phyloP scores from a whole-genome alignment of 2,113 vertebrate genomes.

The Xyliphius kryptos region DNA sequence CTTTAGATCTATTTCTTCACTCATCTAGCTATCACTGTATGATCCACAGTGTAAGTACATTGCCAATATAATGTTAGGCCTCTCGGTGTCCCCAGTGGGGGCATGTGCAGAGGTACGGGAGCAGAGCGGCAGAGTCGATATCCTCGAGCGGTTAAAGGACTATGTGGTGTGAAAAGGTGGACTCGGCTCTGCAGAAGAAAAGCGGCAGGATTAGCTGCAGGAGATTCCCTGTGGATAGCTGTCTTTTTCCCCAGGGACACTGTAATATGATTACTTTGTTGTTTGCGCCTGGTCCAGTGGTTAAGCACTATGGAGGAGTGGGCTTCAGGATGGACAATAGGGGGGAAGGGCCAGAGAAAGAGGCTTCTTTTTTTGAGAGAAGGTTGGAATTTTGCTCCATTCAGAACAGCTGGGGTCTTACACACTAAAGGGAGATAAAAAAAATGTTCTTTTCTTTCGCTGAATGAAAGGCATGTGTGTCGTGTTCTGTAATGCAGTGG shows the following conservation, averaged over 20 bases:
- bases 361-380: constrained; percentile 39
- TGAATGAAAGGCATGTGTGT: constrained; percentile 52
- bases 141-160: constrained; percentile 41
- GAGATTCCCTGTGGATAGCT: constrained; percentile 57
- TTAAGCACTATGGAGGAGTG: constrained; percentile 62
- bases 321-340: constrained; percentile 51
- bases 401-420: constrained; percentile 48
- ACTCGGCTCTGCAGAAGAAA: constrained; percentile 31
- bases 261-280: constrained; percentile 74
- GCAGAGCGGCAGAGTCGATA: constrained; percentile 27
- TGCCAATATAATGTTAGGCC: constrained; percentile 17
- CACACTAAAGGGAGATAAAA: constrained; percentile 22
- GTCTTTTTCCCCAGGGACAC: constrained; percentile 60
- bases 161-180: constrained; percentile 37
- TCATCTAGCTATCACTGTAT: not conserved
- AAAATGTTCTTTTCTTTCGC: constrained; percentile 43
- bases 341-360: constrained; percentile 28
- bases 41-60: constrained; percentile 1
- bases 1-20: not conserved
- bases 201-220: constrained; percentile 58
- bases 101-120: constrained; percentile 20
- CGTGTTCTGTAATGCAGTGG: constrained; percentile 31
- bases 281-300: constrained; percentile 66
- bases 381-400: constrained; percentile 46
- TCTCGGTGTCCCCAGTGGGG: constrained; percentile 11